Conservation (phyloP, 23 tunicate genomes). For the Pegea sp. region DNA sequence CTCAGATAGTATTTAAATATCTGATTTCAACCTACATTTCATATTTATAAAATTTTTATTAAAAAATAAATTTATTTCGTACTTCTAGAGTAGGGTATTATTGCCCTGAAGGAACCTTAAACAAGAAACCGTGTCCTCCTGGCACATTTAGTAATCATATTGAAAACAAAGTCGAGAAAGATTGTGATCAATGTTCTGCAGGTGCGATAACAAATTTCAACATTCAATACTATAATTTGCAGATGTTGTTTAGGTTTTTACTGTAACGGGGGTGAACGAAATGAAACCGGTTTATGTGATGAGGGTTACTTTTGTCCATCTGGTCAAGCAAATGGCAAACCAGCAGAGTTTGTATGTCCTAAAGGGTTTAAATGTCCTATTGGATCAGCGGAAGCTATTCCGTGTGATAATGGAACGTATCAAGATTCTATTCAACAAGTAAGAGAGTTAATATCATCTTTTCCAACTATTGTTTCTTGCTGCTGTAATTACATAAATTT, state of each 20-base stretch:
- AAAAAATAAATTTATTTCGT: neutral
- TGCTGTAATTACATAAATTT: neutral
- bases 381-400: constrained; percentile 9
- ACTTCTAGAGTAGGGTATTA: constrained; percentile 41
- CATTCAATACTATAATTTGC: too few species aligned
- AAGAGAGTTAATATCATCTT: too few species aligned
- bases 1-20: neutral
- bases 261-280: constrained; percentile 42
- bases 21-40: neutral
- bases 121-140: constrained; percentile 38
- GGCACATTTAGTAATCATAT: constrained; percentile 47
- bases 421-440: constrained; percentile 32
- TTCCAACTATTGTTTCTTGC: neutral
- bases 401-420: constrained; percentile 81
- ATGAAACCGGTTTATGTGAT: constrained; percentile 23
- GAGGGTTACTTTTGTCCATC: constrained; percentile 62
- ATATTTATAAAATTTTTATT: neutral
- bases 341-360: constrained; percentile 36
- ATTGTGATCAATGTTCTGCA: constrained; percentile 53
- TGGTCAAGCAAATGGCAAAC: constrained; percentile 42
- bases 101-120: constrained; percentile 23
- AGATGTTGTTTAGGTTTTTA: constrained; percentile 69
- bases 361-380: constrained; percentile 48
- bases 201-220: too few species aligned
- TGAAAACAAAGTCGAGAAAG: constrained; percentile 11